A percentile compares a stretch with the other conserved stretches of the same genome.
phyloP scores from a whole-genome alignment of 2,113 vertebrate genomes.

The Sinocyclocheilus maitianheensis region DNA sequence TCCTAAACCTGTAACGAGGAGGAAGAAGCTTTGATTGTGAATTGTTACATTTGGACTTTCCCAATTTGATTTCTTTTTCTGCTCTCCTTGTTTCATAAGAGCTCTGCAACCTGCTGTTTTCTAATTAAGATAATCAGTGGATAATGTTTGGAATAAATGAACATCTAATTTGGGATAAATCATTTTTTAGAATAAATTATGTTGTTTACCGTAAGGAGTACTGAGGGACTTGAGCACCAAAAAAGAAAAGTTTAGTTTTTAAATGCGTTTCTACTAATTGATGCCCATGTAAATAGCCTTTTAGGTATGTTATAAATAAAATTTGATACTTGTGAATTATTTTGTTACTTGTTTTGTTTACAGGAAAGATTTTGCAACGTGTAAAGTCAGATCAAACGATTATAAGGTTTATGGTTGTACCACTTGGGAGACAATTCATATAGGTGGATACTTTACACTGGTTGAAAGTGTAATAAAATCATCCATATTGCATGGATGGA shows the following conservation, averaged over 20 bases:
- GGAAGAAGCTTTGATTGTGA: constrained; percentile 83
- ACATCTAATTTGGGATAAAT: constrained; percentile 77
- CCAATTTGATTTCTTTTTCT: neutral
- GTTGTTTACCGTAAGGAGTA: constrained; percentile 80
- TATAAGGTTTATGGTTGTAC: constrained; percentile 8
- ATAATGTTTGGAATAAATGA: constrained; percentile 72
- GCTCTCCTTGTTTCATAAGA: constrained; percentile 60
- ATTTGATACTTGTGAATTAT: constrained; percentile 78
- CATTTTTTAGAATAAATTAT: constrained; percentile 89
- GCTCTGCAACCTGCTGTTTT: constrained; percentile 69
- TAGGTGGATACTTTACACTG: neutral
- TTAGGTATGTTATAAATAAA: constrained; percentile 93
- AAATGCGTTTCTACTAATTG: constrained; percentile 86
- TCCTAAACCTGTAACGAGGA: constrained; percentile 86
- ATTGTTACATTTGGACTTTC: neutral
- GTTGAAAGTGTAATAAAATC: constrained; percentile 3
- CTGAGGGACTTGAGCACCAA: constrained; percentile 73
- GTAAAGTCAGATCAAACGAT: neutral
- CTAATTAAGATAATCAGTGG: constrained; percentile 71
- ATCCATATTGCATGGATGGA: neutral
- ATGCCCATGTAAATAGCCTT: constrained; percentile 88
- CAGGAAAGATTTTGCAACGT: neutral
- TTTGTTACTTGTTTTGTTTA: constrained; percentile 49
- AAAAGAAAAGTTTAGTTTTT: constrained; percentile 77
- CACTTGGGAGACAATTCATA: constrained; percentile 17